These are phyloP conservation scores for Corella eumyota DNA, from an alignment of 23 tunicate species.

Conservation along the genomic window DNA sequence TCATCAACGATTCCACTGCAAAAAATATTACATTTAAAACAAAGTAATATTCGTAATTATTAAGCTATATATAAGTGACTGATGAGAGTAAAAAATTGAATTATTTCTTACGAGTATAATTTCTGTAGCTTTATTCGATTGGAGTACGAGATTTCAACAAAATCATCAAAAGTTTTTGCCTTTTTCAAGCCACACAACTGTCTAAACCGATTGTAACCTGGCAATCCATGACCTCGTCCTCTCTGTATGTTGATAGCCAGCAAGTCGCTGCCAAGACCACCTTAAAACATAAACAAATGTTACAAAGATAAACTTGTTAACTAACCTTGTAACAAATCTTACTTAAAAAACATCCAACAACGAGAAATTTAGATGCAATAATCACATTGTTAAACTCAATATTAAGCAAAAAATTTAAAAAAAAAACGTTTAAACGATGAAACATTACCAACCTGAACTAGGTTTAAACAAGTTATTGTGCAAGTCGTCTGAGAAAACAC, in stretches of 20 bases:
- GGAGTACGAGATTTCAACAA: slow-evolving; percentile 21
- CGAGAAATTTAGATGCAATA: no score
- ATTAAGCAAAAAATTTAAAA: no score
- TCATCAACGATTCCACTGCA: slow-evolving; percentile 29
- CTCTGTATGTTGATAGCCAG: slow-evolving; percentile 76
- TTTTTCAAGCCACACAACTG: slow-evolving; percentile 52
- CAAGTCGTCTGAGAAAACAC: slow-evolving; percentile 15
- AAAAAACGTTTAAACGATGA: no score
- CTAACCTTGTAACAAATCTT: no score
- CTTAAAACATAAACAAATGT: background rate
- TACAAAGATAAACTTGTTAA: no score
- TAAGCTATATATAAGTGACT: background rate
- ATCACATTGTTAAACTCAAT: no score
- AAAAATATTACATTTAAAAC: background rate
- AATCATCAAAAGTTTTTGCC: slow-evolving; percentile 30
- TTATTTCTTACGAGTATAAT: slow-evolving; percentile 16
- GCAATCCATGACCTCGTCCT: slow-evolving; percentile 86
- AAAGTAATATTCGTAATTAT: background rate
- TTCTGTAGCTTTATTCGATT: slow-evolving; percentile 3
- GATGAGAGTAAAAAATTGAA: background rate
- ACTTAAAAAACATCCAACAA: no score
- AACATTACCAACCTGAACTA: no score
- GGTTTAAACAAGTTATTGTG: slow-evolving; percentile 21
- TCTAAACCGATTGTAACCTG: slow-evolving; percentile 69
- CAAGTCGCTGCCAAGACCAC: slow-evolving; percentile 32